These are phyloP conservation scores for Platyscapa corneri DNA, from an alignment of 1,140 invertebrate genomes.

Conservation along the genomic window DNA sequence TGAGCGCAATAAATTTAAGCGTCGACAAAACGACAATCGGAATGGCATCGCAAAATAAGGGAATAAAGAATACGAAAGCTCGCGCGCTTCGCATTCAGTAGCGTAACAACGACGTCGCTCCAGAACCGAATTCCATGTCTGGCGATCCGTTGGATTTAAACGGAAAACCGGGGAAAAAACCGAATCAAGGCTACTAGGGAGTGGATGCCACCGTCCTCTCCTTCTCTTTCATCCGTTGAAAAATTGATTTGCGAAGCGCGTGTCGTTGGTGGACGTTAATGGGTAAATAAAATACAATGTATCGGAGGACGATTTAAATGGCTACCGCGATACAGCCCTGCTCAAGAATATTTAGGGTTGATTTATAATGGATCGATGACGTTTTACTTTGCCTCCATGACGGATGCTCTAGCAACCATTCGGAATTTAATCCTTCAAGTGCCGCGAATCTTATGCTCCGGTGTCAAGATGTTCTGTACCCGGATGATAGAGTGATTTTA, in stretches of 20 bases:
- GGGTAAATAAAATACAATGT: neutral
- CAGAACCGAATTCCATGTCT: neutral
- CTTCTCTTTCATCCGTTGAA: too few species aligned
- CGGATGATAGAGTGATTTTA: conserved; percentile 11
- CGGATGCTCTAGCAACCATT: neutral
- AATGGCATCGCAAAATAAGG: neutral
- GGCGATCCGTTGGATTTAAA: neutral
- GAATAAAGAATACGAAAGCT: neutral
- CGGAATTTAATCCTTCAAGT: conserved; percentile 4
- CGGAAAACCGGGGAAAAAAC: too few species aligned
- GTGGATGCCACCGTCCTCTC: neutral
- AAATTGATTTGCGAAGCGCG: conserved; percentile 14
- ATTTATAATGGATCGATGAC: conserved; percentile 1
- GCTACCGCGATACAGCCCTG: neutral
- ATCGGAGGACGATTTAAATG: too few species aligned
- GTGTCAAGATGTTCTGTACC: neutral
- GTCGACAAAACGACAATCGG: neutral
- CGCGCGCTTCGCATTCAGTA: conserved; percentile 1
- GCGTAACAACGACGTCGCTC: neutral
- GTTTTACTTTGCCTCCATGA: neutral
- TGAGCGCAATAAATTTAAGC: neutral
- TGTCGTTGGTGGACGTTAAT: neutral
- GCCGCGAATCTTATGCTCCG: neutral
- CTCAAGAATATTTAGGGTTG: neutral
- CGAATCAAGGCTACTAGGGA: neutral